Percentiles rank a stretch among this genome's conserved stretches.
Conservation (phyloP, 2,113 vertebrate genomes). For the Grammomys surdaster region DNA sequence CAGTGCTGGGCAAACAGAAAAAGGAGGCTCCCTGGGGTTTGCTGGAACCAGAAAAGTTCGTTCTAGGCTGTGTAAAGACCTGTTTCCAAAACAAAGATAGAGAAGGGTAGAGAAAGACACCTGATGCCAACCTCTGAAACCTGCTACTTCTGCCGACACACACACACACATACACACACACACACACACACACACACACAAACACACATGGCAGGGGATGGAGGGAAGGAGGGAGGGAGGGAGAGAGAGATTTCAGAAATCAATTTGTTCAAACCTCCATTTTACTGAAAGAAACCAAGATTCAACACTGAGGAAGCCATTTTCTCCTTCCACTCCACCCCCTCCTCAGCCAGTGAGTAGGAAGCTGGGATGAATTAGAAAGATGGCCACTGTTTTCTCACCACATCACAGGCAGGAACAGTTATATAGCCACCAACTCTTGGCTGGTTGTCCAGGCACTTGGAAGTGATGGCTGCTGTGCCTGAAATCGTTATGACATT, state of each 20-base stretch:
- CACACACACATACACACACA: neutral
- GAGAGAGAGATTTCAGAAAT: neutral
- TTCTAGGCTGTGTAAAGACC: neutral
- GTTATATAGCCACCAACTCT: neutral
- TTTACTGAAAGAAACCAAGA: conserved; percentile 19
- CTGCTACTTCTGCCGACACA: neutral
- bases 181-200: neutral
- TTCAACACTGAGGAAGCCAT: neutral
- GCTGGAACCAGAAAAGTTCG: neutral
- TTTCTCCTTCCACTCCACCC: neutral
- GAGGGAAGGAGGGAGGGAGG: neutral
- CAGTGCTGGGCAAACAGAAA: too few relatives aligned
- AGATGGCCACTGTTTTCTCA: neutral
- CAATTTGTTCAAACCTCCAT: neutral
- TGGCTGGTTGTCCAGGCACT: neutral
- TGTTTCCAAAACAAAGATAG: neutral
- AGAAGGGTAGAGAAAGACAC: neutral
- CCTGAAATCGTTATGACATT: neutral
- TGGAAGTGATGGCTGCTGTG: neutral
- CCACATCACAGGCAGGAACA: neutral
- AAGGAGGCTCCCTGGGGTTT: neutral
- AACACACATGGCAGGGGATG: neutral
- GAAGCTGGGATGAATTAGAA: neutral
- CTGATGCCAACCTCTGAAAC: neutral
- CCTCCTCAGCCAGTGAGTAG: neutral